phyloP scores from a whole-genome alignment of 2,888 invertebrate species.

The Volucella zonaria region DNA sequence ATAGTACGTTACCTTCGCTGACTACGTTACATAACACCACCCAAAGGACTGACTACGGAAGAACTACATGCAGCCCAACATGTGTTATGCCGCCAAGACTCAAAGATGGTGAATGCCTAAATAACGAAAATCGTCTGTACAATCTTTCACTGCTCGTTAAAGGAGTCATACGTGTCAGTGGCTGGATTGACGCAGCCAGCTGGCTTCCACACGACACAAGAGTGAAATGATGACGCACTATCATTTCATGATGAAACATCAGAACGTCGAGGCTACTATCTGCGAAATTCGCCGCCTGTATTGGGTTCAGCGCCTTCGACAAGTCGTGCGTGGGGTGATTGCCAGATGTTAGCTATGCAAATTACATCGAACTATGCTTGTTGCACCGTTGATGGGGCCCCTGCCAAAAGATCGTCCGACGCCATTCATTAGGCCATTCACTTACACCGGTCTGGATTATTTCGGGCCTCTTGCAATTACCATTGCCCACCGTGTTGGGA shows the following conservation, averaged over 20 bases:
- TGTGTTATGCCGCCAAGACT: too few relatives aligned
- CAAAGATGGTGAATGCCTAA: too few relatives aligned
- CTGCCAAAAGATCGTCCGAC: conserved; percentile 65
- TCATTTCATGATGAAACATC: conserved; percentile 44
- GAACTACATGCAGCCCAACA: too few relatives aligned
- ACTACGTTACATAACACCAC: too few relatives aligned
- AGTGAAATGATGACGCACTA: conserved; percentile 6
- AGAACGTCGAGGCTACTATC: conserved; percentile 65
- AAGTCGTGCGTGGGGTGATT: conserved; percentile 26
- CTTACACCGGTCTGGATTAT: conserved; percentile 63
- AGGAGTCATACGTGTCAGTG: conserved; percentile 7
- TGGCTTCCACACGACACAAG: conserved; percentile 22
- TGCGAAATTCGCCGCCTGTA: conserved; percentile 38
- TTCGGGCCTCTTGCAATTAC: conserved; percentile 49
- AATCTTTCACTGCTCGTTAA: too few relatives aligned
- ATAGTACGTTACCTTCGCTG: too few relatives aligned
- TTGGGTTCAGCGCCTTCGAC: conserved; percentile 34
- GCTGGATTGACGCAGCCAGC: conserved; percentile 50
- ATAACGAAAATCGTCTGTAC: too few relatives aligned
- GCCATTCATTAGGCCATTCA: conserved; percentile 65
- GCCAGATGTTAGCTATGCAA: conserved; percentile 33
- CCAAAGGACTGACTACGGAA: too few relatives aligned
- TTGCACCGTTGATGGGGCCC: conserved; percentile 62
- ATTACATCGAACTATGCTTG: conserved; percentile 24
- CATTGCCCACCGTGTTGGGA: conserved; percentile 15